Base-by-base conservation (phyloP, 92 coral and sea anemone species). In the Virgularia gustaviana region DNA sequence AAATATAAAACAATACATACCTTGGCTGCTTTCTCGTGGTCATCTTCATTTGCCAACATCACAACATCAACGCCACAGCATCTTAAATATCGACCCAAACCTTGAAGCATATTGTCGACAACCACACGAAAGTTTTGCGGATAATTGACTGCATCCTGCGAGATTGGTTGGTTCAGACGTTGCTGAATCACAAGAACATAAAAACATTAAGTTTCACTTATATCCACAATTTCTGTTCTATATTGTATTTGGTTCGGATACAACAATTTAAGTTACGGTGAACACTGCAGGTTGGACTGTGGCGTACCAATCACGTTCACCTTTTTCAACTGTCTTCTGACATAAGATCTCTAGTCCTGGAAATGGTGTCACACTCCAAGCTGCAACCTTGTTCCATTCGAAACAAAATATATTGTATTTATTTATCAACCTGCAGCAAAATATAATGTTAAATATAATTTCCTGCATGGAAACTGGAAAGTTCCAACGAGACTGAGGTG, bases 91-190 rank as follows among this genome's bases (percentile, higher is more conserved):
- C 91, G 87, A n/a, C 99, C 99, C 83, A 94, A 88, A 7, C 96
- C 99, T 76, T 94, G 99, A 31, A 94, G 72, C 99, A 94, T 94
- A 44, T 90, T 94, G 70, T 94, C 99, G 31, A 88, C 99, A 19
- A 94, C 96, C 67, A 94, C 77, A 31, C 88, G 86, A 18, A 94
- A 85, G 24, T 77, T 59, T 31, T 70, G 96, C 9, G 92, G 90
- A n/a, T 96, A 53, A 49, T 82, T 85, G 41, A 96, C 85, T 13
- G 83, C 51, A 30, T 84, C 91, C 41, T 73, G 63, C 36, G 61
- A 42, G 8, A 74, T 80, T 7, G 90, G 94, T 13, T 77, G 72
- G 22, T 76, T 65, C 7, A 86, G 35, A 20, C 35, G 78, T 90
- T 89, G 65, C 20, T 25, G 29, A 29, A 11, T 22, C 3, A 16